Percentiles rank a stretch among this genome's conserved stretches.
Evolutionary conservation across 2,888 invertebrate species (phyloP).

Genomic region (Orthosia cruda): DNA sequence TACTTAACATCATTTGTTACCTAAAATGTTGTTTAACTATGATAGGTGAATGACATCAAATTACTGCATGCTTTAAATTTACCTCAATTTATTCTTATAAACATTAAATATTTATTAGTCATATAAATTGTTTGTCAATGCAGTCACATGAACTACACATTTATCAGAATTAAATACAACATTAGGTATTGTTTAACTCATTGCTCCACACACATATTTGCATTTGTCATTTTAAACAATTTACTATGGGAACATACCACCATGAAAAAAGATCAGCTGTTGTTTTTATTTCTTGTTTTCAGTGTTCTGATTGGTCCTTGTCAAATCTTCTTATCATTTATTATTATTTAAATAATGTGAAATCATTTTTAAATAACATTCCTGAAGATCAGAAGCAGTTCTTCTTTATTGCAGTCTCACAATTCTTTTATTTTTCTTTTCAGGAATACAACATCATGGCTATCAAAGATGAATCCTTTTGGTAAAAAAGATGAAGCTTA

Average conservation of each 20-base stretch:
- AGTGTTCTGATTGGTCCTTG: too few species aligned
- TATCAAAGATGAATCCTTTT: constrained; percentile 95
- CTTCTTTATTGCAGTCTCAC: neutral
- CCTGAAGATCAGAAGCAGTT: neutral
- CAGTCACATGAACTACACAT: neutral
- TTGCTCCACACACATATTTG: too few species aligned
- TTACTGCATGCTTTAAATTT: neutral
- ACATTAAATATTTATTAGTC: neutral
- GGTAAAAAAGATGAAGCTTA: constrained; percentile 93
- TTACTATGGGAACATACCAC: neutral
- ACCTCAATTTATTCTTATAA: neutral
- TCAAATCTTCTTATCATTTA: too few species aligned
- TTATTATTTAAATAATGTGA: too few species aligned
- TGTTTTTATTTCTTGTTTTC: too few species aligned
- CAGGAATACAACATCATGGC: constrained; percentile 92
- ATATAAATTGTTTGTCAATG: constrained; percentile 5
- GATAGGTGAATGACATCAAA: neutral
- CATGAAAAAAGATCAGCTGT: too few species aligned
- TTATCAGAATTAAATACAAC: neutral
- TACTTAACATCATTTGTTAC: neutral
- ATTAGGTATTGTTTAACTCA: neutral
- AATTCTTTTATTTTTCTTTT: constrained; percentile 62
- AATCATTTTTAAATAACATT: neutral
- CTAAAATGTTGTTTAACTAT: neutral
- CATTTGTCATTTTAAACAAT: neutral